Evolutionary conservation across 1,140 invertebrate species (phyloP).

Genomic region (Phenacoccus solenopsis): DNA sequence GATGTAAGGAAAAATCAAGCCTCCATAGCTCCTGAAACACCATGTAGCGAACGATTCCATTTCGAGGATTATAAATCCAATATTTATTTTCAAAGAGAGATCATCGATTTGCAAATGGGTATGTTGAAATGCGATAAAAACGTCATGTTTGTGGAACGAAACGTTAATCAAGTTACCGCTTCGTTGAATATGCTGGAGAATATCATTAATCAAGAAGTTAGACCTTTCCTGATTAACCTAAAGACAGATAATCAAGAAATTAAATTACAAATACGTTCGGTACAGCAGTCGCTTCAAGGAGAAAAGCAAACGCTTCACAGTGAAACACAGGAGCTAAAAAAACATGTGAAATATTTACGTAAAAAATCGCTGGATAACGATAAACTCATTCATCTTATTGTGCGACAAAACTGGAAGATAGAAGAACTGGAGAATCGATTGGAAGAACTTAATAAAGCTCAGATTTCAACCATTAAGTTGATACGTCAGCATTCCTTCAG

Average conservation of each 20-base stretch:
- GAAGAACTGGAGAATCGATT: background rate
- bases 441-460: background rate
- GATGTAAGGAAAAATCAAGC: background rate
- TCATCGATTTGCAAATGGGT: background rate
- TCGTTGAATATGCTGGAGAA: slow-evolving; percentile 9
- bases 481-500: too few relatives aligned
- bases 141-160: background rate
- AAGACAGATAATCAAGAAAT: slow-evolving; percentile 4
- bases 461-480: too few relatives aligned
- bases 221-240: background rate
- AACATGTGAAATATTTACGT: background rate
- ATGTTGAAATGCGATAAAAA: slow-evolving; percentile 12
- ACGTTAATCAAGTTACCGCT: background rate
- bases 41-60: background rate
- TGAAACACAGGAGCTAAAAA: background rate
- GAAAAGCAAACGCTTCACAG: background rate
- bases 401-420: background rate
- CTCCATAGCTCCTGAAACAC: background rate
- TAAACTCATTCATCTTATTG: background rate
- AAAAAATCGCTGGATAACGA: background rate
- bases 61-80: slow-evolving; percentile 5
- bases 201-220: background rate
- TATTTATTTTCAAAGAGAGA: background rate
- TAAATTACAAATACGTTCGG: background rate
- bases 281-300: background rate